phyloP scores from a whole-genome alignment of 2,888 invertebrate genomes.

The Xylocampa areola region DNA sequence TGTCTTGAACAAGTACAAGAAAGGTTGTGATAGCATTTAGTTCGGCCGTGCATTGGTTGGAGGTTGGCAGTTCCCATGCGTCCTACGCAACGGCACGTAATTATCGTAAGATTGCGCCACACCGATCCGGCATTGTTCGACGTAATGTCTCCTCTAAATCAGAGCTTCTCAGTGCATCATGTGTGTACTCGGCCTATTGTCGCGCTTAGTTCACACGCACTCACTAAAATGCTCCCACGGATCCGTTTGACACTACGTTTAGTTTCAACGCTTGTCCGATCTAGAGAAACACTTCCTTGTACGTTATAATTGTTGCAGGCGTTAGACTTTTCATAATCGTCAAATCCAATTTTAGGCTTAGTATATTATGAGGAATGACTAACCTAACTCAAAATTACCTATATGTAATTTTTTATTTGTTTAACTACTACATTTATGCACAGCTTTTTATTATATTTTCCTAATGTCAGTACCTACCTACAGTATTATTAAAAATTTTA shows the following conservation, averaged over 20 bases:
- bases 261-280: slow-evolving; percentile 54
- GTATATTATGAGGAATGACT: too few species aligned
- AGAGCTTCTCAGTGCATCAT: slow-evolving; percentile 77
- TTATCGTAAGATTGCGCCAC: slow-evolving; percentile 81
- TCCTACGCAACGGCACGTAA: slow-evolving; percentile 83
- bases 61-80: slow-evolving; percentile 78
- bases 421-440: too few species aligned
- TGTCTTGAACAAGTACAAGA: slow-evolving; percentile 49
- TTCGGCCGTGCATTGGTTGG: slow-evolving; percentile 30
- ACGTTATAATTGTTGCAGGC: slow-evolving; percentile 32
- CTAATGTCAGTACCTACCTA: too few species aligned
- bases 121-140: slow-evolving; percentile 82
- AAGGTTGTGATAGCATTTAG: slow-evolving; percentile 38
- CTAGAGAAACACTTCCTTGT: slow-evolving; percentile 62
- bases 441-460: too few species aligned
- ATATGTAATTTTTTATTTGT: too few species aligned
- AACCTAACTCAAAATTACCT: too few species aligned
- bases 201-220: slow-evolving; percentile 83
- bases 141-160: slow-evolving; percentile 86
- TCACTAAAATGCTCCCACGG: slow-evolving; percentile 85
- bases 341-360: too few species aligned
- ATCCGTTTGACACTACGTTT: slow-evolving; percentile 62
- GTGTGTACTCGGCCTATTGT: slow-evolving; percentile 81
- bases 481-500: too few species aligned
- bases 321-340: too few species aligned